Percentiles rank a stretch among this genome's conserved stretches.
These are phyloP conservation scores for Hydropsyche betteni DNA, from an alignment of 2,888 invertebrate species.

Conservation along the genomic window DNA sequence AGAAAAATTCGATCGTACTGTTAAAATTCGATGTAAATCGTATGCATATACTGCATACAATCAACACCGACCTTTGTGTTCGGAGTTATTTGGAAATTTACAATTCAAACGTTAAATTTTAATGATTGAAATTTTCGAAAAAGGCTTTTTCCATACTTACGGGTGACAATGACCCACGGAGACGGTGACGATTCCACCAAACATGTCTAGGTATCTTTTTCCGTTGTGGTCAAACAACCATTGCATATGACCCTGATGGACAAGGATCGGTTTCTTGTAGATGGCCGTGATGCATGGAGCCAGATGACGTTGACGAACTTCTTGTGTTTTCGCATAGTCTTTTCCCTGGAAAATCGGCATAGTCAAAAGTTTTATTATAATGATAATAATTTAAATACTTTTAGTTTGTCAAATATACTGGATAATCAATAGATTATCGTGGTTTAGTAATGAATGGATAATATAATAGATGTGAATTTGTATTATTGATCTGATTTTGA, in stretches of 20 bases:
- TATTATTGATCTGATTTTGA: too few relatives aligned
- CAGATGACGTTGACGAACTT: slow-evolving; percentile 70
- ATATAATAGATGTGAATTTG: too few relatives aligned
- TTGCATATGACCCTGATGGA: slow-evolving; percentile 90
- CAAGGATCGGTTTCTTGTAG: slow-evolving; percentile 83
- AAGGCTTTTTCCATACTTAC: slow-evolving; percentile 68
- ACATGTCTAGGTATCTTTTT: slow-evolving; percentile 90
- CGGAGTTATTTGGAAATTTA: background rate
- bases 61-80: background rate
- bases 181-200: slow-evolving; percentile 96
- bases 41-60: too few relatives aligned
- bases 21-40: background rate
- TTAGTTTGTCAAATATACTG: too few relatives aligned
- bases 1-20: slow-evolving; percentile 8
- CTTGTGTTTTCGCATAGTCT: slow-evolving; percentile 67
- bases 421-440: too few relatives aligned
- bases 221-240: slow-evolving; percentile 91
- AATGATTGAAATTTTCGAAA: background rate
- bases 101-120: too few relatives aligned
- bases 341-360: slow-evolving; percentile 65
- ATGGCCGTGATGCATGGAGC: slow-evolving; percentile 77
- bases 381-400: too few relatives aligned
- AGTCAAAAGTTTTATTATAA: too few relatives aligned
- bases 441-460: too few relatives aligned
- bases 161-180: slow-evolving; percentile 98